Evolutionary conservation across 1,140 invertebrate species (phyloP), one percentile per base, ranked within the genome.

Genomic region (Drosophila elegans): DNA sequence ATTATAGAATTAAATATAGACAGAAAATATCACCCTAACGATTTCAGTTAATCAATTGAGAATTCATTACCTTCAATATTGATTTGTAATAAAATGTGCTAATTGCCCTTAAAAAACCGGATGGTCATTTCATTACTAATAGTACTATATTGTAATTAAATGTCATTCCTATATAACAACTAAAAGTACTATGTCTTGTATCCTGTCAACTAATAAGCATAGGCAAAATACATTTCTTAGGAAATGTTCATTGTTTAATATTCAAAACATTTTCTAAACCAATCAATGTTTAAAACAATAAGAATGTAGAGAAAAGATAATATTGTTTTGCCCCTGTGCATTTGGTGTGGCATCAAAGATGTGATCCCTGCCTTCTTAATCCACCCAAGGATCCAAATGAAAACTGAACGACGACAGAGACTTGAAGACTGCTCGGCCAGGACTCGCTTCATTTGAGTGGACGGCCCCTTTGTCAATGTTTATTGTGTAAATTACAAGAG

Each of bases 401-500:
- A 69, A 41, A 48, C 67, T 55, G 51, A 71, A 67, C 29, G 55
- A 51, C 54, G 16, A 36, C 41, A 21, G 21, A 48, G 44, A 41
- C 53, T 49, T 21, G 32, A 72, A 42, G 45, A 63, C 55, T 4
- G 25, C 16, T 39, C 34, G 45, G 38, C 29, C 34, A 53, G 61
- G 57, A 66, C 69, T 75, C 61, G 83, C 63, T 71, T 71, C 68
- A 71, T 71, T 71, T 71, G 64, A 71, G 52, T 64, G 51, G 64
- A 71, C 44, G 66, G 67, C 67, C 55, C 75, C 80, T 89, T 88
- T 89, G 83, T 88, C 74, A 80, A 83, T 81, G 78, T 88, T 88
- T 88, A 88, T 83, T 86, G 83, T 89, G 72, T 83, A 89, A 88
- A 88, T 88, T 89, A 83, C 75, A 80, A 78, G 71, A 79, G 69